phyloP scores from a whole-genome alignment of 2,888 invertebrate genomes.

The Phortica magna region DNA sequence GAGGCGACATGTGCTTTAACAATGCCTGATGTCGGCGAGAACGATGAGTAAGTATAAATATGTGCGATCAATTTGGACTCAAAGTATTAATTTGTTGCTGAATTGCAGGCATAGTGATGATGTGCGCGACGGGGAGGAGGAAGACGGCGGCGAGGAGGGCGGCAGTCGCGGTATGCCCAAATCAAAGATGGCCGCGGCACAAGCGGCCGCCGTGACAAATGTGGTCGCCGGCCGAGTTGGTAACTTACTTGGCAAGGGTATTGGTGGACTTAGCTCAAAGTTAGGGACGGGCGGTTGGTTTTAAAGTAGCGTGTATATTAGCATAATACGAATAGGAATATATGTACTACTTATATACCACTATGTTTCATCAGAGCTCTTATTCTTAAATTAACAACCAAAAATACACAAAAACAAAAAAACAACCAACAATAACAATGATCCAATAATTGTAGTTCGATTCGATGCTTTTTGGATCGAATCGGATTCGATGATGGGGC shows the following conservation, averaged over 20 bases:
- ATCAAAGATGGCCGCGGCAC: constrained; percentile 73
- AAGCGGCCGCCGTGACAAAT: constrained; percentile 74
- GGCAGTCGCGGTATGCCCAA: constrained; percentile 72
- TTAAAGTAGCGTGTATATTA: constrained; percentile 77
- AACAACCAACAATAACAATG: no score
- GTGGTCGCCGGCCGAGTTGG: constrained; percentile 89
- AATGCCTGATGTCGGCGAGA: constrained; percentile 87
- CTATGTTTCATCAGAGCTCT: no score
- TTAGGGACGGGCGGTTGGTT: constrained; percentile 93
- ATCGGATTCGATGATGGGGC: no score
- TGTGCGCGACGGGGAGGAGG: constrained; percentile 66
- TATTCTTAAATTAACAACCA: no score
- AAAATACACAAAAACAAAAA: no score
- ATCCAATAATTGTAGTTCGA: no score
- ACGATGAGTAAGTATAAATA: constrained; percentile 79
- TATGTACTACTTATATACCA: background rate
- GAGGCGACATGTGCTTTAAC: constrained; percentile 95
- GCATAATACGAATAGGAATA: background rate
- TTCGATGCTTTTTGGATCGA: no score
- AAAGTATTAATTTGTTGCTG: background rate
- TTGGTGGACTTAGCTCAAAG: constrained; percentile 93
- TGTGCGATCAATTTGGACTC: background rate
- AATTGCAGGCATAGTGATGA: constrained; percentile 60
- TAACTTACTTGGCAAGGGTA: constrained; percentile 93
- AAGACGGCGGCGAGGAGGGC: constrained; percentile 66